phyloP scores from a whole-genome alignment of 2,797 vertebrate genomes.

The Acanthopagrus latus region DNA sequence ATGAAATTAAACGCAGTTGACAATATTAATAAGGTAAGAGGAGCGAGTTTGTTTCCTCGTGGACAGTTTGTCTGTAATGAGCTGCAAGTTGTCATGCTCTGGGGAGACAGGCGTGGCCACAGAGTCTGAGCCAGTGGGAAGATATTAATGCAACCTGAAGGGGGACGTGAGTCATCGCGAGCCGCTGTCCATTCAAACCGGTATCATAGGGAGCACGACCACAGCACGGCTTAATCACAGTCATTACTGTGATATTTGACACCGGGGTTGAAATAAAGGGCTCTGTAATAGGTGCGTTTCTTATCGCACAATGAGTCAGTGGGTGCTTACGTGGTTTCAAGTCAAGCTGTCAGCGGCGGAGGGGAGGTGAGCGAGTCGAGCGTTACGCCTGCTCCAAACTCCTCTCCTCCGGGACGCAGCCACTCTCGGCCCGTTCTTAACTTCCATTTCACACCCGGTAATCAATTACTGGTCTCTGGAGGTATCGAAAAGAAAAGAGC shows the following conservation, averaged over 20 bases:
- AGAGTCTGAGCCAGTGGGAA: slow-evolving; percentile 52
- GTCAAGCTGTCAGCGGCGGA: slow-evolving; percentile 45
- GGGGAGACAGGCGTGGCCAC: slow-evolving; percentile 58
- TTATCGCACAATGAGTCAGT: slow-evolving; percentile 54
- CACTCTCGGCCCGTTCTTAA: slow-evolving; percentile 67
- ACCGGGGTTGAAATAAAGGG: slow-evolving; percentile 56
- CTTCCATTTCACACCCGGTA: slow-evolving; percentile 81
- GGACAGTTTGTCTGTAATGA: slow-evolving; percentile 72
- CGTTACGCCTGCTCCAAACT: slow-evolving; percentile 37
- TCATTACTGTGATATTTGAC: slow-evolving; percentile 70
- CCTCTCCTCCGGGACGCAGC: slow-evolving; percentile 60
- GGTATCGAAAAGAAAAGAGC: slow-evolving; percentile 70
- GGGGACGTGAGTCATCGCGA: slow-evolving; percentile 62
- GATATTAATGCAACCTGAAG: slow-evolving; percentile 73
- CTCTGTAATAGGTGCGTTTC: slow-evolving; percentile 56
- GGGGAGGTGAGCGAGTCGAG: slow-evolving; percentile 37
- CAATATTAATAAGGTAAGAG: slow-evolving; percentile 80
- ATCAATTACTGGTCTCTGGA: slow-evolving; percentile 82
- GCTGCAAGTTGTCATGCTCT: slow-evolving; percentile 64
- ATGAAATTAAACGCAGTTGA: slow-evolving; percentile 82
- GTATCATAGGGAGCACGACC: slow-evolving; percentile 58
- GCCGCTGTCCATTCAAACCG: slow-evolving; percentile 61
- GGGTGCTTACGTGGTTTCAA: slow-evolving; percentile 45
- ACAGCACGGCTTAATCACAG: slow-evolving; percentile 60
- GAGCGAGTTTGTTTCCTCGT: slow-evolving; percentile 72